Evolutionary conservation across 2,113 vertebrate genomes (phyloP).

Genomic region (Vombatus ursinus): DNA sequence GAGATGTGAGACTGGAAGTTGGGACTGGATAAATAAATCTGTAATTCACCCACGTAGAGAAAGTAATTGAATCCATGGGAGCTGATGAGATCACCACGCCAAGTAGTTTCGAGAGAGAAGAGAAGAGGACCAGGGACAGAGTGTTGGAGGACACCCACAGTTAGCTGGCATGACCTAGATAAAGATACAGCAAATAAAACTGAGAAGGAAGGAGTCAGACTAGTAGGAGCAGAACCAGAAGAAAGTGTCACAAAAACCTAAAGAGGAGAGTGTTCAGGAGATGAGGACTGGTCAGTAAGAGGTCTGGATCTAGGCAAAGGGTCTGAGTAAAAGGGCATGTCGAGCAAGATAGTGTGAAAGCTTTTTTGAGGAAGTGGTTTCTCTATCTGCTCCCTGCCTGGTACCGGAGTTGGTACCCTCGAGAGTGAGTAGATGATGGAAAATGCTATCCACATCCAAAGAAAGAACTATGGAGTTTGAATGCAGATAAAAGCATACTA

Average conservation of each 20-base stretch:
- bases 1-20: not conserved
- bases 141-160: not conserved
- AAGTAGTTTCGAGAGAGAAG: not conserved
- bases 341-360: not conserved
- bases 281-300: not conserved
- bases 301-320: not conserved
- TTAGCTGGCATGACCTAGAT: not conserved
- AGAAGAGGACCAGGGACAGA: not conserved
- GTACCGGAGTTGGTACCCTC: not conserved
- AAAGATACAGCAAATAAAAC: not conserved
- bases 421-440: not conserved
- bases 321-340: accelerated
- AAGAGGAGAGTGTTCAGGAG: not conserved
- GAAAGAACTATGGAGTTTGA: too few species aligned
- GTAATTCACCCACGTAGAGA: not conserved
- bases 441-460: too few species aligned
- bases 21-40: not conserved
- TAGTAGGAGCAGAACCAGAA: not conserved
- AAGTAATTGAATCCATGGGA: not conserved
- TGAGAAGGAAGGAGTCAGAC: not conserved
- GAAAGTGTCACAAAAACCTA: not conserved
- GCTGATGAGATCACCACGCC: not conserved
- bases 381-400: not conserved
- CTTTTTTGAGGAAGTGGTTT: not conserved
- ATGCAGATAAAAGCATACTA: too few species aligned